These are phyloP conservation scores for Gymnocypris eckloni DNA, from an alignment of 2,797 vertebrate genomes.

Conservation along the genomic window DNA sequence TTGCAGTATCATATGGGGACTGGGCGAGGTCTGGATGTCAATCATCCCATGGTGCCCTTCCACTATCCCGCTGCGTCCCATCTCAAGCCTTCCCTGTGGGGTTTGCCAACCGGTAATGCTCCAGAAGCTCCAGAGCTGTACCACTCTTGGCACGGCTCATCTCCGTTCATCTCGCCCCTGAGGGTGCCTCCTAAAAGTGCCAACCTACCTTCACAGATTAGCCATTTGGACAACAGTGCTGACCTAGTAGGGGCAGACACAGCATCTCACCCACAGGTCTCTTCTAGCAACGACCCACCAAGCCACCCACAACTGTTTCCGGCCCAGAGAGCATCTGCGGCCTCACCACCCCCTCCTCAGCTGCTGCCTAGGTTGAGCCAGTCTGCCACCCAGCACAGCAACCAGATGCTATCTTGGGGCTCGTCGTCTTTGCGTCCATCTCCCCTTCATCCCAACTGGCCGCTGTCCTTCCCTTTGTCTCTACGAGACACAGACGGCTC, in stretches of 20 bases:
- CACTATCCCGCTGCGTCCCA: slow-evolving; percentile 25
- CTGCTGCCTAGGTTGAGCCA: slow-evolving; percentile 61
- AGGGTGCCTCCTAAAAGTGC: slow-evolving; percentile 19
- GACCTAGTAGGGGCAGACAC: slow-evolving; percentile 38
- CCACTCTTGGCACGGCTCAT: slow-evolving; percentile 33
- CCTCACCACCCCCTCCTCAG: slow-evolving; percentile 7
- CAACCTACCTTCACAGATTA: neutral
- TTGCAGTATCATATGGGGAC: slow-evolving; percentile 65
- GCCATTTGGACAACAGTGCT: neutral
- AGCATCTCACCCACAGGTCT: slow-evolving; percentile 63
- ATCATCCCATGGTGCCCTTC: slow-evolving; percentile 19
- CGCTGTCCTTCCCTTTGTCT: slow-evolving; percentile 61
- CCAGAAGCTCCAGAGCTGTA: slow-evolving; percentile 11
- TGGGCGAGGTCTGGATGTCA: slow-evolving; percentile 31
- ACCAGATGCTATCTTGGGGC: slow-evolving; percentile 66
- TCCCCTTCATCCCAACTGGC: slow-evolving; percentile 62
- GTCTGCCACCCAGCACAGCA: slow-evolving; percentile 42
- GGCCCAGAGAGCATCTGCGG: slow-evolving; percentile 14
- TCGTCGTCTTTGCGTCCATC: slow-evolving; percentile 56
- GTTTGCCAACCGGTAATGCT: neutral
- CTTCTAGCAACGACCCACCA: slow-evolving; percentile 60
- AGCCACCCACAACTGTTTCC: neutral
- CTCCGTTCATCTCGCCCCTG: slow-evolving; percentile 23
- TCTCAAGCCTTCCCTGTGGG: slow-evolving; percentile 62
- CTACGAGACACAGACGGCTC: slow-evolving; percentile 46